A percentile compares a stretch with the other conserved stretches of the same genome.
Conservation (phyloP, 2,797 vertebrate genomes). For the Phylloscopus collybita region DNA sequence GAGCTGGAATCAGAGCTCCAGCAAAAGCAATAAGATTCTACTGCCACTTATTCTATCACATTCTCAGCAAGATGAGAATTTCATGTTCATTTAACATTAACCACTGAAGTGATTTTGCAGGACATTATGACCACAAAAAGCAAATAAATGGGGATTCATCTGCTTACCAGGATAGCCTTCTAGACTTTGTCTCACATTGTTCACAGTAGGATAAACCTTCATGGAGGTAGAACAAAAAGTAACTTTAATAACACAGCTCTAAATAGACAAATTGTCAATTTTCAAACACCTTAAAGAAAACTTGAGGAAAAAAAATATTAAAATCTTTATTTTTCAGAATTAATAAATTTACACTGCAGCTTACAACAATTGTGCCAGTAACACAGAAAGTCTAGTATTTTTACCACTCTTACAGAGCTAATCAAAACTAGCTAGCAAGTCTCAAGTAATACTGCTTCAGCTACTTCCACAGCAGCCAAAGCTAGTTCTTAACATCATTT, state of each 20-base stretch:
- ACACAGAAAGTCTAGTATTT: neutral
- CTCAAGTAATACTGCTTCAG: neutral
- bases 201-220: constrained; percentile 94
- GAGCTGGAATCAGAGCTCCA: neutral
- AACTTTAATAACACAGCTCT: neutral
- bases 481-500: neutral
- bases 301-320: neutral
- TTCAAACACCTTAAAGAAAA: neutral
- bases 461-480: neutral
- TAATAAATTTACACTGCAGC: neutral
- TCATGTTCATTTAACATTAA: neutral
- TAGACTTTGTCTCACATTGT: constrained; percentile 93
- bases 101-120: neutral
- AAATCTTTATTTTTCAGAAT: neutral
- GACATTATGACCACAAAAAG: neutral
- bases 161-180: constrained; percentile 94
- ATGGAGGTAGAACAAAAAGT: neutral
- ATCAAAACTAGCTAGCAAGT: neutral
- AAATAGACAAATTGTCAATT: neutral
- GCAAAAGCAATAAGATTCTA: neutral
- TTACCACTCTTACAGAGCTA: neutral
- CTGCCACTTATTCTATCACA: neutral
- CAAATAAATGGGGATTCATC: neutral
- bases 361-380: neutral
- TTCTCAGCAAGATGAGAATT: neutral